Conservation (phyloP, 2,797 vertebrate species). For the Peromyscus eremicus region DNA sequence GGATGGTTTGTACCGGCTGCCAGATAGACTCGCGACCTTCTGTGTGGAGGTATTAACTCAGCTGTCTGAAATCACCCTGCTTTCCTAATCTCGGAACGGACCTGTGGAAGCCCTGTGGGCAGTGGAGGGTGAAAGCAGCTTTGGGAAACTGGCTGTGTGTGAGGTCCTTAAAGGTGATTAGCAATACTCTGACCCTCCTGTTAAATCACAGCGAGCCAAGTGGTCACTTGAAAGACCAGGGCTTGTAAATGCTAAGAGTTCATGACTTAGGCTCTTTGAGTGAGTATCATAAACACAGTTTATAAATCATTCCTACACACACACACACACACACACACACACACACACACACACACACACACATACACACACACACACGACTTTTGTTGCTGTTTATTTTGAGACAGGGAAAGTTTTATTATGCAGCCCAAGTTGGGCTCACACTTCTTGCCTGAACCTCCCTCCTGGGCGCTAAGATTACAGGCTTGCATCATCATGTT, state of each 20-base stretch:
- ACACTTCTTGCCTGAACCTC: neutral
- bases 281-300: neutral
- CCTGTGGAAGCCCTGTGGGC: neutral
- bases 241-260: conserved; percentile 12
- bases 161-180: neutral
- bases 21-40: neutral
- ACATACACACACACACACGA: neutral
- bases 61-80: conserved; percentile 29
- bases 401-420: neutral
- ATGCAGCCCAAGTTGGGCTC: neutral
- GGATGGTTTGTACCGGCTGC: neutral
- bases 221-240: neutral
- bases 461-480: neutral
- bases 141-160: neutral
- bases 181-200: neutral
- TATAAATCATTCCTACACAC: neutral
- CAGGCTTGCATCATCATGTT: too few relatives aligned
- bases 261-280: conserved; percentile 23
- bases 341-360: too few relatives aligned
- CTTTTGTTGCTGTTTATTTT: neutral
- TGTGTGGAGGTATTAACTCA: neutral
- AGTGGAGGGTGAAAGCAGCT: neutral
- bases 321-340: neutral
- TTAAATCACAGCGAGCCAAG: conserved; percentile 15
- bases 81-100: conserved; percentile 11